Evolutionary conservation across 37 sponge, comb jelly and placozoan genomes (phyloP).

Genomic region (Lycopodina hypogea): DNA sequence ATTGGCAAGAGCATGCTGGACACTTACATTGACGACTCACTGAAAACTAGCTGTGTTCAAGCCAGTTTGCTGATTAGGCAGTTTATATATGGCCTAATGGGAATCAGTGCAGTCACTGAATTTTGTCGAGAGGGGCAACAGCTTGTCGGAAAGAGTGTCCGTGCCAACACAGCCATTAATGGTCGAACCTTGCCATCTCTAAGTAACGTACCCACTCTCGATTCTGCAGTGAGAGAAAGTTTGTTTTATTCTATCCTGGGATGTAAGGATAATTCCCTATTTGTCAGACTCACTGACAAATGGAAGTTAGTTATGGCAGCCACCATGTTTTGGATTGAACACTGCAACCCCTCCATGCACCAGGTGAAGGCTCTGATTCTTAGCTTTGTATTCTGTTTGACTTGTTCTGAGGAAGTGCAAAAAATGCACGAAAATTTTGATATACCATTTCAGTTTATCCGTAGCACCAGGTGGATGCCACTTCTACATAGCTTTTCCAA

Average conservation of each 20-base stretch:
- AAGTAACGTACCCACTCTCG: background rate
- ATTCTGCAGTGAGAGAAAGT: background rate
- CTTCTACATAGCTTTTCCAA: constrained; percentile 47
- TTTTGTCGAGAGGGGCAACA: constrained; percentile 5
- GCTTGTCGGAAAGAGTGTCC: constrained; percentile 9
- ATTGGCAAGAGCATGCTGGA: background rate
- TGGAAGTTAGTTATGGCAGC: constrained; percentile 30
- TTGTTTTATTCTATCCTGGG: constrained; percentile 14
- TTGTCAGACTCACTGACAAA: background rate
- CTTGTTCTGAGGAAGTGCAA: background rate
- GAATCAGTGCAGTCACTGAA: constrained; percentile 20
- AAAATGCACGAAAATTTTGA: background rate
- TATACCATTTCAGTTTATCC: constrained; percentile 16
- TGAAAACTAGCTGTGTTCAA: background rate
- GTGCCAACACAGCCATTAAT: background rate
- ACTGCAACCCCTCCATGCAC: background rate
- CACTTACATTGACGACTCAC: background rate
- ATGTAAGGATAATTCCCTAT: background rate
- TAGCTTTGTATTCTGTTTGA: constrained; percentile 28
- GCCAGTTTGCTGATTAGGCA: constrained; percentile 7
- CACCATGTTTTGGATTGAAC: constrained; percentile 30
- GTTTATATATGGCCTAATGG: constrained; percentile 10
- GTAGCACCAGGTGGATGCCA: constrained; percentile 28
- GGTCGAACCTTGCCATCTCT: constrained; percentile 15
- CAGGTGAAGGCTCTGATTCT: constrained; percentile 37